These are phyloP conservation scores for Cyaniris semiargus DNA, from an alignment of 2,888 invertebrate species.

Conservation along the genomic window DNA sequence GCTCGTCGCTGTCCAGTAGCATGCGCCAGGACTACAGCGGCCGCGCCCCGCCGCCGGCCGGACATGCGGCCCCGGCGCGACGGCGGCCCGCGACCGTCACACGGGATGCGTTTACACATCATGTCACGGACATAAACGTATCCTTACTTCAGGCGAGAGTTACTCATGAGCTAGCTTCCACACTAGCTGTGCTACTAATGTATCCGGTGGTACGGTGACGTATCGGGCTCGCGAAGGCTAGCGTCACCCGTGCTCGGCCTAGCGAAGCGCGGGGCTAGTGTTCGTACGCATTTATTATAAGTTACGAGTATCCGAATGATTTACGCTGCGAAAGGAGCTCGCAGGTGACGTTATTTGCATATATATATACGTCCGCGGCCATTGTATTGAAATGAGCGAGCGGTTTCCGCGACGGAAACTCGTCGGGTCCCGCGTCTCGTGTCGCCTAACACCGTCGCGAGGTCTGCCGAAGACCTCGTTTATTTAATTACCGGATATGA, in stretches of 20 bases:
- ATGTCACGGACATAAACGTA: constrained; percentile 10
- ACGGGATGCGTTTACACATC: constrained; percentile 13
- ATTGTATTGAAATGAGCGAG: constrained; percentile 25
- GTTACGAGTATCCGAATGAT: not conserved
- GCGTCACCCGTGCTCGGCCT: not conserved
- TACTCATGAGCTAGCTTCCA: not conserved
- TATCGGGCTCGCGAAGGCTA: not conserved
- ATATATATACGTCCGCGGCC: not conserved
- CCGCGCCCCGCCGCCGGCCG: not conserved
- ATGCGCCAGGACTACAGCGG: not conserved
- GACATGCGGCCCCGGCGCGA: not conserved
- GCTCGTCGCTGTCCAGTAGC: not conserved
- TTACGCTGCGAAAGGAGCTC: not conserved
- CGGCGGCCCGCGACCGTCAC: not conserved
- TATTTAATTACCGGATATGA: constrained; percentile 30
- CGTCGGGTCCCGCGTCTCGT: not conserved
- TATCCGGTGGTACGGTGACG: not conserved
- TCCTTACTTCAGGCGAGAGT: constrained; percentile 15
- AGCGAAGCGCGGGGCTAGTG: not conserved
- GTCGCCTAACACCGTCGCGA: not conserved
- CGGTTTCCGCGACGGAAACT: not conserved
- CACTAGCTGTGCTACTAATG: constrained; percentile 13
- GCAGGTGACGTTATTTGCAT: not conserved
- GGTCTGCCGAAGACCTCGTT: not conserved
- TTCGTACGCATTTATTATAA: not conserved